These are phyloP conservation scores for Salticus scenicus DNA, from an alignment of 2,888 invertebrate species.

Conservation along the genomic window DNA sequence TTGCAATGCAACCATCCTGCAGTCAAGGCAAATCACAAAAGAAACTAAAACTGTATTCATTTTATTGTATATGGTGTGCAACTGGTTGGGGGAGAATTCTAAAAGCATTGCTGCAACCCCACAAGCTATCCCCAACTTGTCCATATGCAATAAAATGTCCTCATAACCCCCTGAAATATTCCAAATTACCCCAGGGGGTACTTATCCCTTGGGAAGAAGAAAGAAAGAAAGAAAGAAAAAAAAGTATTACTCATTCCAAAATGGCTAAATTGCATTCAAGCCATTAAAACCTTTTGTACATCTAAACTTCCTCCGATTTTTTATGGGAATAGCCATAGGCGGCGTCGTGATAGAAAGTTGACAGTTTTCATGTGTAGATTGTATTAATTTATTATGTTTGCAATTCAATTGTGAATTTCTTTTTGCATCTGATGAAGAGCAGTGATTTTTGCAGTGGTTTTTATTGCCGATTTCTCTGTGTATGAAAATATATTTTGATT, in stretches of 20 bases:
- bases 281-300: not conserved
- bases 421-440: too few relatives aligned
- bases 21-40: too few relatives aligned
- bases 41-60: too few relatives aligned
- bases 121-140: not conserved
- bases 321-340: not conserved
- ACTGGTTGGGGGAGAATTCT: not conserved
- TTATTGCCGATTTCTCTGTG: too few relatives aligned
- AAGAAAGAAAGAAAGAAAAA: too few relatives aligned
- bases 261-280: not conserved
- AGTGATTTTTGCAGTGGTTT: too few relatives aligned
- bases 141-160: not conserved
- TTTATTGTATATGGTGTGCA: too few relatives aligned
- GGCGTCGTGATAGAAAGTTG: not conserved
- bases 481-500: too few relatives aligned
- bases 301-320: not conserved
- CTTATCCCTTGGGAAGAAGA: not conserved
- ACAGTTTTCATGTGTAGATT: too few relatives aligned
- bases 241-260: not conserved
- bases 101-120: not conserved
- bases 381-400: too few relatives aligned
- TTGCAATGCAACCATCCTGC: too few relatives aligned
- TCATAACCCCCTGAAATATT: constrained; percentile 6
- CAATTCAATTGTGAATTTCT: too few relatives aligned
- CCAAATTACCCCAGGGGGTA: constrained; percentile 8